Evolutionary conservation across 2,888 invertebrate genomes (phyloP), one percentile per base, ranked within the genome.

Genomic region (Alviniconcha strummeri): DNA sequence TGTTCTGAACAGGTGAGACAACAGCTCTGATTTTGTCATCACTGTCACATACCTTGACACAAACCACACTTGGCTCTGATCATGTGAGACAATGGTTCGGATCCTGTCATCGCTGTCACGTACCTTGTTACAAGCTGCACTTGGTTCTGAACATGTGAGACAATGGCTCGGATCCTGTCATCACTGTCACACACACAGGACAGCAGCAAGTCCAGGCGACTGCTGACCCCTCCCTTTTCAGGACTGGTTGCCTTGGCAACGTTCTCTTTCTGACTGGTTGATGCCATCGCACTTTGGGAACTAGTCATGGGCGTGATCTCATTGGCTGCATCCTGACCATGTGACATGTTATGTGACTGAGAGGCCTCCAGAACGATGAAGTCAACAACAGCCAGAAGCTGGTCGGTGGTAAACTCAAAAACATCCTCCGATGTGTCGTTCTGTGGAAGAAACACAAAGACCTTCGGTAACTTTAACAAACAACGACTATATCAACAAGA

Each of bases 381-480:
- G 84, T 96, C 95, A 0, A 97, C 95, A 57, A 98, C 86, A 92
- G 91, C 60, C 54, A 88, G 87, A 88, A 97, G 95, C 94, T 97
- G 96, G n/a, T 94, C 88, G 84, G 95, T 94, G 0, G 94, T 95
- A 15, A 97, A 94, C 4, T 95, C 94, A 85, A 98, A 95, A 85
- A 97, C 96, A 92, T 97, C 96, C 92, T 97, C 96, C 0, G 96
- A 95, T 85, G 95, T 95, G 91, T 96, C 95, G 93, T 97, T 97
- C 92, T 93, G 84, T n/a, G 85, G 75, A 60, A 36, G 36, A 36
- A 36, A 36, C 36, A 36, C 36, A 3, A 36, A 36, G 36, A 0
- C 36, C 36, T 36, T 36, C 3, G 36, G 36, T 36, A 1, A 36
- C 36, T 36, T 36, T 36, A 36, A 36, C 36, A 36, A 36, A 36